Evolutionary conservation across 2,888 invertebrate species (phyloP).

Genomic region (Zaprionus lineosus): DNA sequence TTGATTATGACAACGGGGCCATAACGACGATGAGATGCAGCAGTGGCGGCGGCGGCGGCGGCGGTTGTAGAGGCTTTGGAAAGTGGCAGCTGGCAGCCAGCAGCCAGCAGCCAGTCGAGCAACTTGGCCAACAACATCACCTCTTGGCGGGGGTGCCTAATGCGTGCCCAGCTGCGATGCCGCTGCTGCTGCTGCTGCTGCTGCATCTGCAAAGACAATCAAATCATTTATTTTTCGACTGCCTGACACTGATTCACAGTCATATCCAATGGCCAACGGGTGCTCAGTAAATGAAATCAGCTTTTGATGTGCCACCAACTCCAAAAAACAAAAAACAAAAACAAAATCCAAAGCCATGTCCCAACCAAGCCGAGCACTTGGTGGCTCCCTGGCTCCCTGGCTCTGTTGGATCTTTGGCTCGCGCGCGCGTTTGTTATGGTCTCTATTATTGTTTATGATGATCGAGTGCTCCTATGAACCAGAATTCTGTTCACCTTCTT

Average conservation of each 20-base stretch:
- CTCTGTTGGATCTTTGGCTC: conserved; percentile 66
- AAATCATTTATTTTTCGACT: conserved; percentile 45
- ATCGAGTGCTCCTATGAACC: conserved; percentile 72
- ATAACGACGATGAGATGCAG: conserved; percentile 32
- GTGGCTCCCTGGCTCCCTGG: too few species aligned
- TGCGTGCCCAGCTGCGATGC: conserved; percentile 35
- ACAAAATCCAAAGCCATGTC: conserved; percentile 6
- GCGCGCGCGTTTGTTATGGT: conserved; percentile 59
- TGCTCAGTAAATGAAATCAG: conserved; percentile 60
- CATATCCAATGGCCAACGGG: conserved; percentile 59
- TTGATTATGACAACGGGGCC: conserved; percentile 73
- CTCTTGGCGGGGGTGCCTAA: conserved; percentile 49
- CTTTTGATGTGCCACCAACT: conserved; percentile 56
- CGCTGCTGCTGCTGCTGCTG: conserved; percentile 3
- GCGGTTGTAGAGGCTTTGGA: conserved; percentile 36
- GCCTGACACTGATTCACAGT: conserved; percentile 60
- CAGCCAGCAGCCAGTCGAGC: conserved; percentile 17
- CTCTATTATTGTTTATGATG: conserved; percentile 72
- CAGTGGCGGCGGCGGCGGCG: conserved; percentile 26
- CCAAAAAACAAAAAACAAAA: not conserved
- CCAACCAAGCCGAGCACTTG: not conserved
- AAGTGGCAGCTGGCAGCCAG: conserved; percentile 39
- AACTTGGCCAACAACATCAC: conserved; percentile 41
- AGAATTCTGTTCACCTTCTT: conserved; percentile 64
- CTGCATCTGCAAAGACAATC: conserved; percentile 56